These are phyloP conservation scores for Drosophila setosimentum DNA, from an alignment of 2,888 invertebrate species.

Conservation along the genomic window DNA sequence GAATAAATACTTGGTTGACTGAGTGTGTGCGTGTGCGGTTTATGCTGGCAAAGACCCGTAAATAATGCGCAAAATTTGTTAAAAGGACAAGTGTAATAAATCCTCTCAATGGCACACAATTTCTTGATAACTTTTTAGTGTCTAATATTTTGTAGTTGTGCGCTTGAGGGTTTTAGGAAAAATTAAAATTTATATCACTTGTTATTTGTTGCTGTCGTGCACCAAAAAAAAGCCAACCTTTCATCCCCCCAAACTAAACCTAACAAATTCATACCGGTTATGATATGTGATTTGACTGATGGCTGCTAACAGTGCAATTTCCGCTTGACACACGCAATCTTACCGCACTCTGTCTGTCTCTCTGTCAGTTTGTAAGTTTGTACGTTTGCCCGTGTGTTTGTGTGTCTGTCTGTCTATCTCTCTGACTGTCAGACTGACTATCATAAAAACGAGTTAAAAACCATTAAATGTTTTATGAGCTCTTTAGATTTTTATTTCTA, in stretches of 20 bases:
- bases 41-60: slow-evolving; percentile 56
- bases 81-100: slow-evolving; percentile 79
- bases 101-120: slow-evolving; percentile 77
- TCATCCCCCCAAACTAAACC: slow-evolving; percentile 1
- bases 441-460: slow-evolving; percentile 33
- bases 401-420: not conserved
- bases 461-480: slow-evolving; percentile 53
- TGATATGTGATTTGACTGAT: slow-evolving; percentile 66
- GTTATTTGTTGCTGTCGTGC: slow-evolving; percentile 42
- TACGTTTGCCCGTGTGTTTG: no score
- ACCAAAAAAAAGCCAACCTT: not conserved
- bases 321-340: slow-evolving; percentile 31
- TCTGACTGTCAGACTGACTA: not conserved
- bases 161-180: slow-evolving; percentile 36
- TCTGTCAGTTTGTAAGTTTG: not conserved
- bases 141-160: slow-evolving; percentile 55
- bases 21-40: slow-evolving; percentile 31
- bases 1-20: slow-evolving; percentile 47
- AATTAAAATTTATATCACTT: slow-evolving; percentile 68
- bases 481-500: slow-evolving; percentile 30
- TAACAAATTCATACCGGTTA: slow-evolving; percentile 57
- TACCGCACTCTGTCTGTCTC: not conserved
- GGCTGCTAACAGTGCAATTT: slow-evolving; percentile 55
- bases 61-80: slow-evolving; percentile 81
- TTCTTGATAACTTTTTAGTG: slow-evolving; percentile 77